Conservation (phyloP, 2,113 vertebrate genomes). For the Naja naja region DNA sequence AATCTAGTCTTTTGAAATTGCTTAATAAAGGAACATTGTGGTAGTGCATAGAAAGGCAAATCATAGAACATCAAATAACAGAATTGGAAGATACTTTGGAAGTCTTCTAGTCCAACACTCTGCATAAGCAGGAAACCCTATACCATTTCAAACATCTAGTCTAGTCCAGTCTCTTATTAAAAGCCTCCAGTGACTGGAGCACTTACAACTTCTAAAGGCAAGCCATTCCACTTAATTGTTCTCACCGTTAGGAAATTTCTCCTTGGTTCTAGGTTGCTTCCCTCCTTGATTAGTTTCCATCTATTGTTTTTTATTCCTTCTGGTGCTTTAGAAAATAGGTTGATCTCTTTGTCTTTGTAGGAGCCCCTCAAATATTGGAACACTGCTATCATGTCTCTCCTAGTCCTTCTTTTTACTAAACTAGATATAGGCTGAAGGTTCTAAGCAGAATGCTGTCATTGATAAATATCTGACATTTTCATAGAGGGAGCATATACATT, state of each 20-base stretch:
- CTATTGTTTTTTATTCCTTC: not conserved
- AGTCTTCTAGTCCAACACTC: not conserved
- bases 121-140: not conserved
- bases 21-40: accelerated
- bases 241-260: not conserved
- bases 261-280: not conserved
- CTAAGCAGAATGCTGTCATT: not conserved
- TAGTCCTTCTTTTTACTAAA: not conserved
- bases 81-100: not conserved
- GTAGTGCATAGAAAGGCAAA: not conserved
- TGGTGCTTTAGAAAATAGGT: not conserved
- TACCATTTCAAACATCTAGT: not conserved
- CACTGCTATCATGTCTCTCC: not conserved
- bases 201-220: not conserved
- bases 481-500: not conserved
- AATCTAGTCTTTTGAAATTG: not conserved
- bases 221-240: not conserved
- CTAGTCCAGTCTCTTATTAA: not conserved
- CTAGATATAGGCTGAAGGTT: not conserved
- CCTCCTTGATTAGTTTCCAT: not conserved
- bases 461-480: not conserved
- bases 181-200: not conserved
- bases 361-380: not conserved
- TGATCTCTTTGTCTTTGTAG: not conserved
- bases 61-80: not conserved